Evolutionary conservation across 2,888 invertebrate genomes (phyloP).

Genomic region (Cartodere bifasciata): DNA sequence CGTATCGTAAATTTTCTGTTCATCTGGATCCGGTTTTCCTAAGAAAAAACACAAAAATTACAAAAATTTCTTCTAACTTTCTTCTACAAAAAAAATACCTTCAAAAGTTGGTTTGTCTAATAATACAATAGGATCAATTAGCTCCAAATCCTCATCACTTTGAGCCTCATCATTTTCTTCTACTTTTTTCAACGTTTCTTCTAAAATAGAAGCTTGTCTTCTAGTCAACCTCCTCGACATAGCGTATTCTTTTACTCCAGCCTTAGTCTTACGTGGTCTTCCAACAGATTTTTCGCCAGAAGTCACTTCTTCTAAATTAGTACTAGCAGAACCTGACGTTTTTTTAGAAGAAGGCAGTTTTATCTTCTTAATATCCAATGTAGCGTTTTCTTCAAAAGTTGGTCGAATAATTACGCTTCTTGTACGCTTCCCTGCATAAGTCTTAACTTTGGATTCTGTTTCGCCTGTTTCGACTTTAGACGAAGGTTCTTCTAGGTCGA

Average conservation of each 20-base stretch:
- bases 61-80: slow-evolving; percentile 1
- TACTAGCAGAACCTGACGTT: no score
- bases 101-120: slow-evolving; percentile 38
- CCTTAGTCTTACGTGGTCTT: slow-evolving; percentile 3
- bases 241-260: slow-evolving; percentile 17
- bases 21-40: slow-evolving; percentile 28
- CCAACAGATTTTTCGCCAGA: not conserved
- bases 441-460: no score
- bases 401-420: no score
- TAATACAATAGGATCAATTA: slow-evolving; percentile 37
- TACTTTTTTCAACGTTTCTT: slow-evolving; percentile 24
- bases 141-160: slow-evolving; percentile 22
- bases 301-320: no score
- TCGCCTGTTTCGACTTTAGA: no score
- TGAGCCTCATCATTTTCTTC: slow-evolving; percentile 6
- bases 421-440: slow-evolving; percentile 6
- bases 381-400: no score
- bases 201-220: slow-evolving; percentile 35
- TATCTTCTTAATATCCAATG: no score
- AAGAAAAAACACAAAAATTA: slow-evolving; percentile 7
- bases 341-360: no score
- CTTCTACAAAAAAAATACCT: slow-evolving; percentile 27
- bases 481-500: no score
- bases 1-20: slow-evolving; percentile 21
- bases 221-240: slow-evolving; percentile 35